Evolutionary conservation across 2,113 vertebrate genomes (phyloP).

Genomic region (Caloenas nicobarica): DNA sequence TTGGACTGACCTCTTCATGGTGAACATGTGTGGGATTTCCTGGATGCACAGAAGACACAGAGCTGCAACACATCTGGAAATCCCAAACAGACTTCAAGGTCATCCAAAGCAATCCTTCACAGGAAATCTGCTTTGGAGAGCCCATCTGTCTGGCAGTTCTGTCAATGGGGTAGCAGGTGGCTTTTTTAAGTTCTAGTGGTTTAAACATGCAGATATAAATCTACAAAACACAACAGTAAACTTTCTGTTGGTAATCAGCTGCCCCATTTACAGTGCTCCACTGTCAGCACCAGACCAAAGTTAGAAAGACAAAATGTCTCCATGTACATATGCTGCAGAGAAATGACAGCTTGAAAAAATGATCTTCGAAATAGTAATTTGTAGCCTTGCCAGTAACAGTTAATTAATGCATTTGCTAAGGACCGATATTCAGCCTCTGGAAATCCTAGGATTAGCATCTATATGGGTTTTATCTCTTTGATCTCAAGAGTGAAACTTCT

Average conservation of each 20-base stretch:
- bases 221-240: neutral
- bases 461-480: neutral
- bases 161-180: neutral
- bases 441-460: slow-evolving; percentile 16
- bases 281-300: neutral
- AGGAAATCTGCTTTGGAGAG: neutral
- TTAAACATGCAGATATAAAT: neutral
- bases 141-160: neutral
- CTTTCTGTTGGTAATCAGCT: neutral
- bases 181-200: neutral
- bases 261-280: neutral
- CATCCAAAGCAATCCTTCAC: neutral
- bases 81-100: neutral
- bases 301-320: neutral
- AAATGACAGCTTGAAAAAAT: neutral
- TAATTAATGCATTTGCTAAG: neutral
- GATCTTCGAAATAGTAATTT: neutral
- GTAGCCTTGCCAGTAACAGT: neutral
- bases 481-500: neutral
- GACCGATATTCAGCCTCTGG: neutral
- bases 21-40: rapidly evolving
- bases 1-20: neutral
- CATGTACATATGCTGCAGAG: neutral
- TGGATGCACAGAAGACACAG: neutral
- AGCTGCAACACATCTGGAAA: neutral